These are phyloP conservation scores for Rhincodon typus DNA, from an alignment of 2,797 vertebrate genomes.

Conservation along the genomic window DNA sequence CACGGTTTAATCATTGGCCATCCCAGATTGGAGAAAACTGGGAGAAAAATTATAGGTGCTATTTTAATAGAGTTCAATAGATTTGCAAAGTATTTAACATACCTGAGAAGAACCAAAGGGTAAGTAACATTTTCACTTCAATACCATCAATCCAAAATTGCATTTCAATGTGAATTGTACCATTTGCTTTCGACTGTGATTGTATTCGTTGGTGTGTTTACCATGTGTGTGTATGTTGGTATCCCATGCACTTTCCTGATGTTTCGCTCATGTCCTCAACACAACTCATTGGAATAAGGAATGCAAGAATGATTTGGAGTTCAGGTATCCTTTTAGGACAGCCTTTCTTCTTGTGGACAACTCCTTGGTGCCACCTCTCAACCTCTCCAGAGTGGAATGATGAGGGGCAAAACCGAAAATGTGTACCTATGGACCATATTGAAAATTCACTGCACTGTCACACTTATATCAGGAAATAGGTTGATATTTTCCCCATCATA, in stretches of 20 bases:
- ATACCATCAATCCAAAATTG: not conserved
- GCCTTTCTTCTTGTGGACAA: not conserved
- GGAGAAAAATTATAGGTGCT: not conserved
- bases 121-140: not conserved
- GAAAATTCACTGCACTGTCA: not conserved
- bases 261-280: not conserved
- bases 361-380: not conserved
- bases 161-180: not conserved
- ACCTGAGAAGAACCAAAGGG: not conserved
- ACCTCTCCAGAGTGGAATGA: not conserved
- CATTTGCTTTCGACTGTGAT: not conserved
- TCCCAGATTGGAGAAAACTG: not conserved
- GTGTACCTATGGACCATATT: not conserved
- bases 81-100: not conserved
- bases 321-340: too few relatives aligned
- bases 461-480: not conserved
- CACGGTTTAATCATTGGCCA: not conserved
- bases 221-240: not conserved
- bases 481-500: too few relatives aligned
- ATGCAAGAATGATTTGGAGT: not conserved
- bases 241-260: too few relatives aligned
- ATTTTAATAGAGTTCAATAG: not conserved
- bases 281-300: not conserved
- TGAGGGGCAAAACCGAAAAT: not conserved
- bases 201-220: not conserved